phyloP scores from a whole-genome alignment of 2,113 vertebrate genomes.

The Chlamydotis undulata region DNA sequence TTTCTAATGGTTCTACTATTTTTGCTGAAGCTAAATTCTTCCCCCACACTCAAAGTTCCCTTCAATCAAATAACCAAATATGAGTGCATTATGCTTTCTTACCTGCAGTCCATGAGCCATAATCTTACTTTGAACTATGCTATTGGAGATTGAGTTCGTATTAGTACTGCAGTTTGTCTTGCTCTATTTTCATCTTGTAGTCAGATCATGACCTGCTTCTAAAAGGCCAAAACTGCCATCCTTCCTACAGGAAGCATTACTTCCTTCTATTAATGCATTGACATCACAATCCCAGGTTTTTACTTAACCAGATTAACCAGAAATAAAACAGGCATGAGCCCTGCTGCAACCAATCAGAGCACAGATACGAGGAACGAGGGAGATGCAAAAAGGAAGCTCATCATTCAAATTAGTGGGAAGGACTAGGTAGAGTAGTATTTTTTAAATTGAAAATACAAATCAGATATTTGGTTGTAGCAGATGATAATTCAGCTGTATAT shows the following conservation, averaged over 20 bases:
- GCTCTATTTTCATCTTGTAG: background rate
- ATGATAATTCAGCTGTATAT: background rate
- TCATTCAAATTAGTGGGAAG: background rate
- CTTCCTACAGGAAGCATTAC: background rate
- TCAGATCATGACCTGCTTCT: background rate
- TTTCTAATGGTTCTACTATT: background rate
- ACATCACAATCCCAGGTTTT: slow-evolving; percentile 38
- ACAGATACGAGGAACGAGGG: background rate
- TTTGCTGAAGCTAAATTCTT: background rate
- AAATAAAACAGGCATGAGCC: slow-evolving; percentile 21
- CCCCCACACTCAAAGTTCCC: background rate
- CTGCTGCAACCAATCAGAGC: background rate
- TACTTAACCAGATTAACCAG: slow-evolving; percentile 41
- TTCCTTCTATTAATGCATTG: background rate
- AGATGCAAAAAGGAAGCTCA: background rate
- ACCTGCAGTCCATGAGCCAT: slow-evolving; percentile 50
- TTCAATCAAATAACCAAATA: background rate
- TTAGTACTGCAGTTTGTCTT: background rate
- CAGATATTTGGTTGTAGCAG: background rate
- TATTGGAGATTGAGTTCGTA: background rate
- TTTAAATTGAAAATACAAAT: background rate
- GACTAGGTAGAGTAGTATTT: background rate
- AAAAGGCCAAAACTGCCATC: background rate
- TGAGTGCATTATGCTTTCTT: background rate
- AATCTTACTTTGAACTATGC: background rate